Conservation (phyloP, 2,888 invertebrate species). For the Lacanobia wlatinum region DNA sequence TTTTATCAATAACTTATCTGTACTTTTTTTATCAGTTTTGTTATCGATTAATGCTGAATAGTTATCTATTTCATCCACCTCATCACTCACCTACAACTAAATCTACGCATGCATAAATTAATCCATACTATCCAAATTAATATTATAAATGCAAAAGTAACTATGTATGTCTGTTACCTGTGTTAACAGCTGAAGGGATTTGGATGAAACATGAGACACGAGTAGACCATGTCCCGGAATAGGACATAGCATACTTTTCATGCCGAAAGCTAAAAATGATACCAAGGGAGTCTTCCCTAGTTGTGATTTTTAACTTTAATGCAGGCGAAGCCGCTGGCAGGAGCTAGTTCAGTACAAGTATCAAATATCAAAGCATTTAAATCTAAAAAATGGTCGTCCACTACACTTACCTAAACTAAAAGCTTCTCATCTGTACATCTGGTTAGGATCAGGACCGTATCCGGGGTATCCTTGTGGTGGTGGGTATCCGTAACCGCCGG, state of each 20-base stretch:
- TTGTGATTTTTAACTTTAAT: no score
- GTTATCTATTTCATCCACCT: slow-evolving; percentile 28
- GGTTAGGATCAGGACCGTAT: slow-evolving; percentile 66
- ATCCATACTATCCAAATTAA: background rate
- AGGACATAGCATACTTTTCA: no score
- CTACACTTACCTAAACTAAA: slow-evolving; percentile 73
- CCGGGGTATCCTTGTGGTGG: slow-evolving; percentile 69
- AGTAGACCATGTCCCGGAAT: no score
- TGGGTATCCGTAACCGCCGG: slow-evolving; percentile 69
- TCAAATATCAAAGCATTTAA: slow-evolving; percentile 2
- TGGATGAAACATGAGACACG: no score
- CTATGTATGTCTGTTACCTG: no score
- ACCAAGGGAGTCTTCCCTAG: no score
- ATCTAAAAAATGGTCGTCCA: slow-evolving; percentile 73
- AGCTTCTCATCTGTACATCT: slow-evolving; percentile 77
- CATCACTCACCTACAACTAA: slow-evolving; percentile 15
- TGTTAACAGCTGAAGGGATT: no score
- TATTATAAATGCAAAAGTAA: no score
- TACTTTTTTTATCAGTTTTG: slow-evolving; percentile 23
- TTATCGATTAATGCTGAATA: slow-evolving; percentile 32
- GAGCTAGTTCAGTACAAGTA: background rate
- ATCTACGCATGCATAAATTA: slow-evolving; percentile 30
- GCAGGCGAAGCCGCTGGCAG: no score
- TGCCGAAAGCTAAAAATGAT: no score
- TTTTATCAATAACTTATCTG: slow-evolving; percentile 45